Percentiles rank a stretch among this genome's conserved stretches.
These are phyloP conservation scores for Propithecus coquereli DNA, from an alignment of 2,113 vertebrate genomes.

Conservation along the genomic window DNA sequence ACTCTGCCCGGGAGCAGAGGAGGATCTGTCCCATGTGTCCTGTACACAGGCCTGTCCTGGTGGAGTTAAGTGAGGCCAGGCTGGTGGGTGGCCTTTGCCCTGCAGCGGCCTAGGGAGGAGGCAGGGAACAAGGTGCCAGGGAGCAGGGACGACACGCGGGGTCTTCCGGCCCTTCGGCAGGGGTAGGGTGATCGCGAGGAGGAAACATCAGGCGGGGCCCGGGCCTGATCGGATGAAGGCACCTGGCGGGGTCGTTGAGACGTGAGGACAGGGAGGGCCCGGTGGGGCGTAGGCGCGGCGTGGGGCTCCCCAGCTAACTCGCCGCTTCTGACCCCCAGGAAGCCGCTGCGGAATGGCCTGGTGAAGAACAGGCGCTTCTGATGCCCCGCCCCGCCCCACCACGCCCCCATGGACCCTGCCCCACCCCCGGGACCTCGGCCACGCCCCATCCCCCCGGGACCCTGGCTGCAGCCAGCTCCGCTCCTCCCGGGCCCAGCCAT, in stretches of 20 bases:
- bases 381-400: conserved; percentile 12
- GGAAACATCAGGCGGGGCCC: neutral
- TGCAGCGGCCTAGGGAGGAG: neutral
- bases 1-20: neutral
- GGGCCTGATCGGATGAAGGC: neutral
- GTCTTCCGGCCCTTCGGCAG: fast-evolving
- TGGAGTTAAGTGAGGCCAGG: neutral
- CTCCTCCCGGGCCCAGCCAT: neutral
- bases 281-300: fast-evolving
- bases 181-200: fast-evolving
- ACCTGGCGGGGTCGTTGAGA: neutral
- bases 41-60: too few species aligned
- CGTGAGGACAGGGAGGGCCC: neutral
- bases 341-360: conserved; percentile 89
- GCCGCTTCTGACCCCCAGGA: conserved; percentile 60
- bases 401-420: neutral
- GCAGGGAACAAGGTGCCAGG: neutral
- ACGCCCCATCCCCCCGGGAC: neutral
- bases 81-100: neutral
- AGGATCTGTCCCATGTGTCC: neutral
- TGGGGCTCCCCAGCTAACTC: neutral
- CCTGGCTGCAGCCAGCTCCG: neutral
- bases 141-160: fast-evolving
- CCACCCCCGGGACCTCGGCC: neutral
- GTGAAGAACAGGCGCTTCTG: conserved; percentile 90